Conservation (phyloP, 37 sponge, comb jelly and placozoan genomes). For the Halichondria panicea region DNA sequence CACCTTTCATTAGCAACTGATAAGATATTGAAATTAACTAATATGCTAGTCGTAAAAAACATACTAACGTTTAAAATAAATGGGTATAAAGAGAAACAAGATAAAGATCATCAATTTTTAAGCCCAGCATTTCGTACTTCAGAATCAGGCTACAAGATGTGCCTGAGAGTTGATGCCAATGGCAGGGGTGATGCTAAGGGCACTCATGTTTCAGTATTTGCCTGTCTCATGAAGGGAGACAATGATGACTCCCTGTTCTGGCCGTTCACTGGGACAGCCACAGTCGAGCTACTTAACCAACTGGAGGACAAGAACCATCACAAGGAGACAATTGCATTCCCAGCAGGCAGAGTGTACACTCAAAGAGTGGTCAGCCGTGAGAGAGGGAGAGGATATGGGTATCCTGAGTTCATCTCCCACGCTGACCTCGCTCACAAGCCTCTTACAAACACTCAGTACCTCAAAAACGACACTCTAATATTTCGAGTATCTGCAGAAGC, state of each 20-base stretch:
- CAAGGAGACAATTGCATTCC: not conserved
- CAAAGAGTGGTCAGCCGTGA: conserved; percentile 1
- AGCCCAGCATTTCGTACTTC: conserved; percentile 24
- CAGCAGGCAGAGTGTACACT: not conserved
- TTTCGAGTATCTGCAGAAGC: too few species aligned
- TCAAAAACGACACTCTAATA: conserved; percentile 44
- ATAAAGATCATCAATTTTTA: too few species aligned
- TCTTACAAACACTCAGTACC: conserved; percentile 24
- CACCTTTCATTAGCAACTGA: too few species aligned
- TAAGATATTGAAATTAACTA: too few species aligned
- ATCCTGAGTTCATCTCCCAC: conserved; percentile 3
- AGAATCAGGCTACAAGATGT: conserved; percentile 45
- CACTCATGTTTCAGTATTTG: conserved; percentile 38
- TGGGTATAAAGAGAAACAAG: too few species aligned
- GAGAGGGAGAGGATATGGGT: too few species aligned
- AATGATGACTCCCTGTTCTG: conserved; percentile 38
- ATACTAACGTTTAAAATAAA: too few species aligned
- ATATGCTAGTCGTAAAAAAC: too few species aligned
- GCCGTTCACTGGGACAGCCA: conserved; percentile 23
- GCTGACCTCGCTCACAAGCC: not conserved
- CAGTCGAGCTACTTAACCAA: conserved; percentile 45
- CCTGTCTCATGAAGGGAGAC: conserved; percentile 41
- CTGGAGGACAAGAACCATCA: conserved; percentile 32
- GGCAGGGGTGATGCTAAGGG: conserved; percentile 33
- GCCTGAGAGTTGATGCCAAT: conserved; percentile 32